A percentile compares a stretch with the other conserved stretches of the same genome.
Evolutionary conservation across 2,113 vertebrate species (phyloP).

Genomic region (Sardina pilchardus): DNA sequence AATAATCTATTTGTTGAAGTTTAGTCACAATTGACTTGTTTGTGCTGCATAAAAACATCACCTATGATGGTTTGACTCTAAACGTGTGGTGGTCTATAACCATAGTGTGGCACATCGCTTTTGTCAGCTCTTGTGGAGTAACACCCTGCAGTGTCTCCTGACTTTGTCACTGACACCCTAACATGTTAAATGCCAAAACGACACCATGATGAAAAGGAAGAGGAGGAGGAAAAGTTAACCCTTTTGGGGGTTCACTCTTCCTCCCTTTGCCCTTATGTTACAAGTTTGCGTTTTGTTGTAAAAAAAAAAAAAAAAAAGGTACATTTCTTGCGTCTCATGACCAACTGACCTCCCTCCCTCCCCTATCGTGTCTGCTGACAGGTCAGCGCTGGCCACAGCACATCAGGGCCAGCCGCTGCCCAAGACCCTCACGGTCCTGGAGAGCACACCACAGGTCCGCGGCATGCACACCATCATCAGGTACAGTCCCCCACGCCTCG

Average conservation of each 20-base stretch:
- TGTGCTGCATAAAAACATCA: background rate
- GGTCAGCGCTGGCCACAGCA: slow-evolving; percentile 85
- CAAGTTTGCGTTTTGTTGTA: background rate
- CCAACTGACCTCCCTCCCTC: background rate
- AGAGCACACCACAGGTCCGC: slow-evolving; percentile 84
- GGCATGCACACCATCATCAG: slow-evolving; percentile 95
- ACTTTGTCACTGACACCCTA: slow-evolving; percentile 2
- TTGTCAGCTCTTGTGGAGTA: background rate
- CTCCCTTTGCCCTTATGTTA: background rate
- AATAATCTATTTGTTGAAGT: background rate
- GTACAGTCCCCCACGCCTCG: slow-evolving; percentile 53
- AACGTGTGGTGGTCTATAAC: background rate
- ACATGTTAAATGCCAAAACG: background rate
- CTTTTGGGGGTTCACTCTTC: slow-evolving; percentile 16
- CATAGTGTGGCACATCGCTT: background rate
- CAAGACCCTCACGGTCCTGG: slow-evolving; percentile 80
- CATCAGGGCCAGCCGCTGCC: slow-evolving; percentile 88
- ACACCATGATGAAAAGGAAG: background rate
- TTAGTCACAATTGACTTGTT: background rate
- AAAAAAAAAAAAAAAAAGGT: too few relatives aligned
- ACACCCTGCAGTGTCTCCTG: background rate
- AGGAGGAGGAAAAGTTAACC: background rate
- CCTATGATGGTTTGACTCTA: background rate
- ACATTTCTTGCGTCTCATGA: background rate
- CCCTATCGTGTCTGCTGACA: slow-evolving; percentile 44